phyloP scores from a whole-genome alignment of 2,797 vertebrate species.

The Uromys caudimaculatus region DNA sequence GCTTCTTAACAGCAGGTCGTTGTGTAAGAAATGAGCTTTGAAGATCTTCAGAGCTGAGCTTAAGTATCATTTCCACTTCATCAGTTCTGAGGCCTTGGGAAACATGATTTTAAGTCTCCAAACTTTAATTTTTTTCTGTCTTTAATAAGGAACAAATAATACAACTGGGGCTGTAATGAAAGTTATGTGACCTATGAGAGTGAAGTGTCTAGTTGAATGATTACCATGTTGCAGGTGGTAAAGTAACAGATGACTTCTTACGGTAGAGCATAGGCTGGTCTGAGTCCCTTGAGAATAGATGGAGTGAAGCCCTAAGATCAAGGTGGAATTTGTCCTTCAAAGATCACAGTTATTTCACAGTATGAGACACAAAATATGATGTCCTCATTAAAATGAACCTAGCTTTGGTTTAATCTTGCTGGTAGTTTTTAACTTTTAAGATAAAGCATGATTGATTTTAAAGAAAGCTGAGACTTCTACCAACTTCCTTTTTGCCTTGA shows the following conservation, averaged over 20 bases:
- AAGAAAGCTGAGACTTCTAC: neutral
- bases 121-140: constrained; percentile 50
- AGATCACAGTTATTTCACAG: constrained; percentile 1
- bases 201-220: neutral
- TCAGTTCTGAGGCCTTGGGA: constrained; percentile 35
- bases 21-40: constrained; percentile 55
- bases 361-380: constrained; percentile 16
- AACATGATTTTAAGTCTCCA: constrained; percentile 53
- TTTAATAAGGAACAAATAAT: constrained; percentile 55
- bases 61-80: constrained; percentile 47
- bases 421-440: constrained; percentile 3
- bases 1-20: constrained; percentile 18
- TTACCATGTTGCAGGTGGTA: neutral
- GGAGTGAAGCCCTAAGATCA: neutral
- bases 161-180: neutral
- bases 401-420: neutral
- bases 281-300: neutral
- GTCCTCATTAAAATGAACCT: constrained; percentile 12
- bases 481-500: neutral
- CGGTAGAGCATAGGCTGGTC: neutral
- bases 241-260: neutral
- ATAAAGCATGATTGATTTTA: neutral
- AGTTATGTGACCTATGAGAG: neutral
- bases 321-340: neutral
- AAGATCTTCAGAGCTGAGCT: neutral